Evolutionary conservation across 2,113 vertebrate genomes (phyloP).

Genomic region (Pelecanus crispus): DNA sequence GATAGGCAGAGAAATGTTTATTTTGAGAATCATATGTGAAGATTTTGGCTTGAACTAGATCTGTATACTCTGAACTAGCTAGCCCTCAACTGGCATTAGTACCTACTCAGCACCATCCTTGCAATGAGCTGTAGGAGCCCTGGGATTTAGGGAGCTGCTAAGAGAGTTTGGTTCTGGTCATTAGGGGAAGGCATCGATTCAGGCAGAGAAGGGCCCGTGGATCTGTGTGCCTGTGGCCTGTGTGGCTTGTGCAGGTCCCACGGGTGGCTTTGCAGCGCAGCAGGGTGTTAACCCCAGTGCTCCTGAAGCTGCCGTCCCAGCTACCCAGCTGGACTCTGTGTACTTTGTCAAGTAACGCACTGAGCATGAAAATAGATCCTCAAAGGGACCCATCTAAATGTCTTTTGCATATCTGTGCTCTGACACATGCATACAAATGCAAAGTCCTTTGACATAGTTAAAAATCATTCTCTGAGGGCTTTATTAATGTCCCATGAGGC

Average conservation of each 20-base stretch:
- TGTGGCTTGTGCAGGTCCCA: neutral
- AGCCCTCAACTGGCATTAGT: neutral
- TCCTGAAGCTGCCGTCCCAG: neutral
- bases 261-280: rapidly evolving
- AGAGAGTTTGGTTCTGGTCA: neutral
- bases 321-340: neutral
- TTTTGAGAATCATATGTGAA: neutral
- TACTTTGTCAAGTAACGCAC: neutral
- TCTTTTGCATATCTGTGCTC: neutral
- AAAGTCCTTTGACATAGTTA: neutral
- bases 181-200: neutral
- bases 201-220: neutral
- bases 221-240: neutral
- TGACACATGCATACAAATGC: neutral
- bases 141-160: neutral
- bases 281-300: neutral
- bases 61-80: neutral
- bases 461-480: neutral
- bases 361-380: neutral
- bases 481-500: neutral
- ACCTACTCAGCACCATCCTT: neutral
- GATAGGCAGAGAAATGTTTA: neutral
- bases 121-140: neutral
- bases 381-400: neutral
- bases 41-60: neutral